These are phyloP conservation scores for Tyrophagus putrescentiae DNA, from an alignment of 1,140 invertebrate genomes.

Conservation along the genomic window DNA sequence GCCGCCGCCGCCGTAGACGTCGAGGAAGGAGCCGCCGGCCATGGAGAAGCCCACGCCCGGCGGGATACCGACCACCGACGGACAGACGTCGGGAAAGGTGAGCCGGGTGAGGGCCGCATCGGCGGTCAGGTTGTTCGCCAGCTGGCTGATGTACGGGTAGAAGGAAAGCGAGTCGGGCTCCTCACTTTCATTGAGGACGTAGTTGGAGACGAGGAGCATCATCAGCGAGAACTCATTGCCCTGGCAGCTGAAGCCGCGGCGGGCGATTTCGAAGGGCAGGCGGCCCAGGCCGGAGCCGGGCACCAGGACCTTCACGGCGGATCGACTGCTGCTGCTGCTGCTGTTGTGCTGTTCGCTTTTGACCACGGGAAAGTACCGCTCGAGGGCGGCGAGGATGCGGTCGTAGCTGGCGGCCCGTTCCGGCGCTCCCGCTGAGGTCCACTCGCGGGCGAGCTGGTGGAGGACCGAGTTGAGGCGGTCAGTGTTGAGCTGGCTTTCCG, in stretches of 20 bases:
- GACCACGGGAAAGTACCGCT: conserved; percentile 28
- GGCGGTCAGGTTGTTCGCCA: conserved; percentile 66
- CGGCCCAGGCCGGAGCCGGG: conserved; percentile 87
- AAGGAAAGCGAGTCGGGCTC: conserved; percentile 42
- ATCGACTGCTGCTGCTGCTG: background rate
- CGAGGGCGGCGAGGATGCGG: conserved; percentile 73
- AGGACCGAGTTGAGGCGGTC: conserved; percentile 80
- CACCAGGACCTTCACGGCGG: conserved; percentile 48
- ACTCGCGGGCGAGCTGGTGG: conserved; percentile 88
- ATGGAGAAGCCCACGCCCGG: conserved; percentile 68
- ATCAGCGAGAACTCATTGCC: conserved; percentile 96
- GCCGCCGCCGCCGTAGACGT: conserved; percentile 49
- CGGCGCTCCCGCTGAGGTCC: conserved; percentile 63
- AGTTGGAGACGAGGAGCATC: conserved; percentile 92
- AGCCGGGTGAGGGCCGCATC: conserved; percentile 61
- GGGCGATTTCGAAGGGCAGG: conserved; percentile 80
- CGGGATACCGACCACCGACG: conserved; percentile 44
- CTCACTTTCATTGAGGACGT: conserved; percentile 69
- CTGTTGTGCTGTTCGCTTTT: no score
- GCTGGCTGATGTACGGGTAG: conserved; percentile 87
- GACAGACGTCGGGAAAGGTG: conserved; percentile 78
- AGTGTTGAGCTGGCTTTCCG: conserved; percentile 39
- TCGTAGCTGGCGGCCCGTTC: conserved; percentile 77
- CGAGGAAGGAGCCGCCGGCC: conserved; percentile 82
- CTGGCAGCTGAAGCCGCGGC: conserved; percentile 71